These are phyloP conservation scores for Bolinopsis microptera DNA, from an alignment of 37 sponge, comb jelly and placozoan genomes.

Conservation along the genomic window DNA sequence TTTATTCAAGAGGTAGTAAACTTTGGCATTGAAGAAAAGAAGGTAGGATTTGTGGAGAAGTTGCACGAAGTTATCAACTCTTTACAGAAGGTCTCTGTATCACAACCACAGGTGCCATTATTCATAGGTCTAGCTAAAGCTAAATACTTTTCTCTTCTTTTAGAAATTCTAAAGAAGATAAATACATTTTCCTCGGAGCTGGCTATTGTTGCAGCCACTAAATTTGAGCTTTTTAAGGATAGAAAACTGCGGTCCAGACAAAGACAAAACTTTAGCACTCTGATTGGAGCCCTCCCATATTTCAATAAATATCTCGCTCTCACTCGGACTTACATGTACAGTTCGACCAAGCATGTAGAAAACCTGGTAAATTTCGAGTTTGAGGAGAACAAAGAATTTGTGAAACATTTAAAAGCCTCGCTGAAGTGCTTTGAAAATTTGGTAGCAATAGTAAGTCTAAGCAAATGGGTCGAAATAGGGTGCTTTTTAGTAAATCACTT, in stretches of 20 bases:
- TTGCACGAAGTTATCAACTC: neutral
- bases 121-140: slow-evolving; percentile 11
- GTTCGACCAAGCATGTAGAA: neutral
- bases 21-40: neutral
- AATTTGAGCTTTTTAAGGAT: neutral
- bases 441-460: neutral
- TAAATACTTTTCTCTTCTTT: neutral
- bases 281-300: neutral
- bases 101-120: neutral
- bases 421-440: slow-evolving; percentile 37
- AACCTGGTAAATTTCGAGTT: neutral
- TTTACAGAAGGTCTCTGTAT: neutral
- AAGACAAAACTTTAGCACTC: neutral
- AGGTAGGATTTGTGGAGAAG: neutral
- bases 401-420: neutral
- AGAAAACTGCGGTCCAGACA: slow-evolving; percentile 58
- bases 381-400: neutral
- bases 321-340: neutral
- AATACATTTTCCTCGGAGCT: neutral
- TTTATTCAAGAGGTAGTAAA: neutral
- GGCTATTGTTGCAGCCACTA: neutral
- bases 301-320: neutral
- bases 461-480: slow-evolving; percentile 36
- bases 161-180: slow-evolving; percentile 13
- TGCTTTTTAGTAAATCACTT: neutral